Evolutionary conservation across 1,140 invertebrate genomes (phyloP).

Genomic region (Medauroidea extradentata): DNA sequence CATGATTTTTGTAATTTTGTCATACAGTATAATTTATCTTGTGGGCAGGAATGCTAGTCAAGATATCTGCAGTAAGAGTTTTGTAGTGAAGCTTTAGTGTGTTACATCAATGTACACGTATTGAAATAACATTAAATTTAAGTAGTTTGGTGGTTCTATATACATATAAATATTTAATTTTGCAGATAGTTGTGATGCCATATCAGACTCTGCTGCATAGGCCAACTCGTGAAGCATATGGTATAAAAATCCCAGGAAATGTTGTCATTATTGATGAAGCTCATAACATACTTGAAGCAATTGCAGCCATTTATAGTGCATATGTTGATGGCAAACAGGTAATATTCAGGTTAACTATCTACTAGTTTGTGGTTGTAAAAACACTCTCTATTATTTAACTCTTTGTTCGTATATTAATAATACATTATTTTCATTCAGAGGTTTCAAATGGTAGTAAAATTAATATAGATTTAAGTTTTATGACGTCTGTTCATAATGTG

Average conservation of each 20-base stretch:
- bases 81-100: neutral
- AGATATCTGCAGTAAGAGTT: neutral
- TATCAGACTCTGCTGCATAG: conserved; percentile 88
- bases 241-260: conserved; percentile 79
- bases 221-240: conserved; percentile 74
- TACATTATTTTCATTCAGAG: too few relatives aligned
- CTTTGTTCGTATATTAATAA: too few relatives aligned
- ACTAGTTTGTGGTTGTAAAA: too few relatives aligned
- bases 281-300: conserved; percentile 91
- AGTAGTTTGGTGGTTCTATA: neutral
- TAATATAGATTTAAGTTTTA: too few relatives aligned
- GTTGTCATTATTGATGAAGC: conserved; percentile 96
- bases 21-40: too few relatives aligned
- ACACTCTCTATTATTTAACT: too few relatives aligned
- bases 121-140: neutral
- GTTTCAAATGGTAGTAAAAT: too few relatives aligned
- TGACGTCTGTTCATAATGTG: too few relatives aligned
- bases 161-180: neutral
- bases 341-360: too few relatives aligned
- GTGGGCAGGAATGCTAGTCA: too few relatives aligned
- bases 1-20: too few relatives aligned
- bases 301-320: conserved; percentile 79
- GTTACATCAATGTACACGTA: neutral
- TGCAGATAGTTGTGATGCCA: conserved; percentile 67
- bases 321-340: conserved; percentile 65